Evolutionary conservation across 2,888 invertebrate genomes (phyloP).

Genomic region (Chrysotoxum bicinctum): DNA sequence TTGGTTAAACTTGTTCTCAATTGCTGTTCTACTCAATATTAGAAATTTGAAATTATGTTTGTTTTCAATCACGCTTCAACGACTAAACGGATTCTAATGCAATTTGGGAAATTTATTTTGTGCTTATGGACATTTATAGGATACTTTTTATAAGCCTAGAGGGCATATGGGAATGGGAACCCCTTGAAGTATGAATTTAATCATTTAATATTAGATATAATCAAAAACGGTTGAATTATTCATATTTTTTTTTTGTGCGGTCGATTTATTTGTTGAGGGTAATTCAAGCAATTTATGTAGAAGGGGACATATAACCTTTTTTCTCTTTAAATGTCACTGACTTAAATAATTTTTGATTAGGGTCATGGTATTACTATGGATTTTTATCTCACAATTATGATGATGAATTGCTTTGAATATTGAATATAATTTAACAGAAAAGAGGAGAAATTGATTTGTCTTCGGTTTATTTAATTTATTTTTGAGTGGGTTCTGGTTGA

Average conservation of each 20-base stretch:
- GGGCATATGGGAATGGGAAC: too few species aligned
- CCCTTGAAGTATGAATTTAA: too few species aligned
- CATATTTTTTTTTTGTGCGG: background rate
- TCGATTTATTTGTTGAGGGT: background rate
- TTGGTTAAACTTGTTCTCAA: too few species aligned
- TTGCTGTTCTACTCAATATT: too few species aligned
- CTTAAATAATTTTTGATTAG: slow-evolving; percentile 34
- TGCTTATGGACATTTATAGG: too few species aligned
- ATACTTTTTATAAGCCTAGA: too few species aligned
- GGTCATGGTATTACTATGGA: slow-evolving; percentile 43
- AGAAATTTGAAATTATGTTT: too few species aligned
- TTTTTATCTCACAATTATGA: slow-evolving; percentile 30
- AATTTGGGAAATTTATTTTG: too few species aligned
- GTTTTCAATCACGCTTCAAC: too few species aligned
- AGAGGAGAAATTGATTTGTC: slow-evolving; percentile 44
- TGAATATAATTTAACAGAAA: background rate
- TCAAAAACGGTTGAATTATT: slow-evolving; percentile 1
- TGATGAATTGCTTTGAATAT: slow-evolving; percentile 53
- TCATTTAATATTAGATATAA: slow-evolving; percentile 10
- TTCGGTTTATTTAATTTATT: background rate
- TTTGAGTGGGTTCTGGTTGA: background rate
- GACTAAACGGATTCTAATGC: too few species aligned
- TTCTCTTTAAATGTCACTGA: slow-evolving; percentile 11
- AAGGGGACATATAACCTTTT: background rate
- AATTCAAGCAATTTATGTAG: background rate